Conservation (phyloP, 1,140 invertebrate species). For the Mactra quadrangularis region DNA sequence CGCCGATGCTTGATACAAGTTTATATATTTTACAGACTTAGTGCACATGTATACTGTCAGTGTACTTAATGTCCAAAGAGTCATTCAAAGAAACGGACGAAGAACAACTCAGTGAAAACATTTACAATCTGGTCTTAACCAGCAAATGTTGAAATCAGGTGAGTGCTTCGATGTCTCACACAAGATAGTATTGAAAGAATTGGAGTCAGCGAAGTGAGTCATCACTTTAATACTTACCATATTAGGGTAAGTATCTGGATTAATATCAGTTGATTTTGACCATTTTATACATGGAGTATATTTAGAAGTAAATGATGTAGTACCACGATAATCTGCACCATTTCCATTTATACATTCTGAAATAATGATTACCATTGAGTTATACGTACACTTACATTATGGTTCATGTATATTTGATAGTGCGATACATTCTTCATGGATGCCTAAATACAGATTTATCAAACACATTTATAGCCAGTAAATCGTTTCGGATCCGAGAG, state of each 20-base stretch:
- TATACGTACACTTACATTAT: not conserved
- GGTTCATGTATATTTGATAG: not conserved
- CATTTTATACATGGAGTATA: constrained; percentile 70
- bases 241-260: constrained; percentile 65
- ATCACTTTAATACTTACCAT: too few species aligned
- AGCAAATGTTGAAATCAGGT: too few species aligned
- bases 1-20: too few species aligned
- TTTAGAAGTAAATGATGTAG: constrained; percentile 58
- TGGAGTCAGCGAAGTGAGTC: too few species aligned
- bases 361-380: not conserved
- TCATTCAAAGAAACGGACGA: too few species aligned
- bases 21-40: too few species aligned
- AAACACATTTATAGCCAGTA: not conserved
- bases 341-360: constrained; percentile 73
- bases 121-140: too few species aligned
- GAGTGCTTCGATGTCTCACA: too few species aligned
- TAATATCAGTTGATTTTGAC: constrained; percentile 58
- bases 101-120: too few species aligned
- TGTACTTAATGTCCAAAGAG: too few species aligned
- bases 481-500: not conserved
- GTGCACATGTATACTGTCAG: too few species aligned
- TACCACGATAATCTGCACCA: constrained; percentile 71
- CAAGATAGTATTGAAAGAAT: too few species aligned
- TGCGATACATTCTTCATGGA: not conserved
- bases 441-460: not conserved